These are phyloP conservation scores for Ptilonorhynchus violaceus DNA, from an alignment of 2,113 vertebrate genomes.

Conservation along the genomic window DNA sequence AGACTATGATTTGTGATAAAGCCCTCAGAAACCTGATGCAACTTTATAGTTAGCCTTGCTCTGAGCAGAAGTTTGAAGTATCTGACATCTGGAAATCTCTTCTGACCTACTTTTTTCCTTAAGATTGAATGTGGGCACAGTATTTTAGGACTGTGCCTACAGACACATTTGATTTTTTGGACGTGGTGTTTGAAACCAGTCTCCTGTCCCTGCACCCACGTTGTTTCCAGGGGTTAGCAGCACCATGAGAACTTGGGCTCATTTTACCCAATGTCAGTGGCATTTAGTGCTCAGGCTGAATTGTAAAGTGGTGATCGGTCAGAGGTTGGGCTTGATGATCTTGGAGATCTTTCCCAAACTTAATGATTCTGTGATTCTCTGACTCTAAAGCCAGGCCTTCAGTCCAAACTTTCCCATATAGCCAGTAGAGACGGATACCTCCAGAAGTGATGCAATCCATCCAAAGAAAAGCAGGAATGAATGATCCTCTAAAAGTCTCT, in stretches of 20 bases:
- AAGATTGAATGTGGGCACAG: not conserved
- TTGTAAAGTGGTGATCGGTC: not conserved
- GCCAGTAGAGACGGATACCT: not conserved
- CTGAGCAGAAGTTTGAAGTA: not conserved
- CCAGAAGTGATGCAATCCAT: not conserved
- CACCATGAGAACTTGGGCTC: not conserved
- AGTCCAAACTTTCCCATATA: not conserved
- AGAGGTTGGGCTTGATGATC: not conserved
- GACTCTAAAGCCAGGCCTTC: not conserved
- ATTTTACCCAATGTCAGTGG: not conserved
- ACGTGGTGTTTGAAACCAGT: not conserved
- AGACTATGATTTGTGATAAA: not conserved
- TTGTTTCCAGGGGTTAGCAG: not conserved
- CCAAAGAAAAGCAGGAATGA: not conserved
- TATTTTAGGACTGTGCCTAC: not conserved
- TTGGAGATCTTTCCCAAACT: not conserved
- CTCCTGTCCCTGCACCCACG: accelerated
- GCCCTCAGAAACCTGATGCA: not conserved
- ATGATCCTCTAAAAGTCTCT: not conserved
- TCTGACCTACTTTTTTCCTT: not conserved
- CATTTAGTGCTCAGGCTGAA: not conserved
- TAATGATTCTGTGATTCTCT: not conserved
- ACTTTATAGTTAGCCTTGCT: not conserved
- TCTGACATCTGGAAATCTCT: not conserved
- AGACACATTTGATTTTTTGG: not conserved